Evolutionary conservation across 1,140 invertebrate genomes (phyloP).

Genomic region (Goniozus legneri): DNA sequence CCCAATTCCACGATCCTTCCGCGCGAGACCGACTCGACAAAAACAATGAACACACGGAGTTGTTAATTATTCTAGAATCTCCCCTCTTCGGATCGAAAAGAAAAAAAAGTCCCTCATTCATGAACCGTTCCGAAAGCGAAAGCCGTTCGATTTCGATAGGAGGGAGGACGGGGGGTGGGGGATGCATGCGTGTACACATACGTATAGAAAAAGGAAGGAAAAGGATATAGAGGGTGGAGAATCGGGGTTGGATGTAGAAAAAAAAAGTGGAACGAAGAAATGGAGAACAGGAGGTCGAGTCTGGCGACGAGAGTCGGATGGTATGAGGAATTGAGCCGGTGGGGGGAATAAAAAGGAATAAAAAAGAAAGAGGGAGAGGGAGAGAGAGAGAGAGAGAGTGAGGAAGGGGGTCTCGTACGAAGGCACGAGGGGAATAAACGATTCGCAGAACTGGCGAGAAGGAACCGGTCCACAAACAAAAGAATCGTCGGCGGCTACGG

Average conservation of each 20-base stretch:
- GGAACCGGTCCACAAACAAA: slow-evolving; percentile 45
- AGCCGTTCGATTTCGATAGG: neutral
- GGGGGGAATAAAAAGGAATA: slow-evolving; percentile 5
- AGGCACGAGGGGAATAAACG: slow-evolving; percentile 30
- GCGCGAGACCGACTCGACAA: no score
- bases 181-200: neutral
- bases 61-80: neutral
- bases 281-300: neutral
- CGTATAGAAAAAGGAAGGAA: neutral
- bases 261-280: slow-evolving; percentile 1
- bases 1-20: no score
- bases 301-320: slow-evolving; percentile 3
- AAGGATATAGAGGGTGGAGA: neutral
- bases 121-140: neutral
- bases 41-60: no score
- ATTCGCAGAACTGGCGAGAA: slow-evolving; percentile 36
- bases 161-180: neutral
- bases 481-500: slow-evolving; percentile 24
- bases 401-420: slow-evolving; percentile 4
- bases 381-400: slow-evolving; percentile 4
- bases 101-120: neutral
- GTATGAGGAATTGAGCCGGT: no score
- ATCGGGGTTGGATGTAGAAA: neutral
- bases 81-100: neutral
- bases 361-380: slow-evolving; percentile 1